phyloP scores from a whole-genome alignment of 2,797 vertebrate species.

The Dicrostonyx torquatus region DNA sequence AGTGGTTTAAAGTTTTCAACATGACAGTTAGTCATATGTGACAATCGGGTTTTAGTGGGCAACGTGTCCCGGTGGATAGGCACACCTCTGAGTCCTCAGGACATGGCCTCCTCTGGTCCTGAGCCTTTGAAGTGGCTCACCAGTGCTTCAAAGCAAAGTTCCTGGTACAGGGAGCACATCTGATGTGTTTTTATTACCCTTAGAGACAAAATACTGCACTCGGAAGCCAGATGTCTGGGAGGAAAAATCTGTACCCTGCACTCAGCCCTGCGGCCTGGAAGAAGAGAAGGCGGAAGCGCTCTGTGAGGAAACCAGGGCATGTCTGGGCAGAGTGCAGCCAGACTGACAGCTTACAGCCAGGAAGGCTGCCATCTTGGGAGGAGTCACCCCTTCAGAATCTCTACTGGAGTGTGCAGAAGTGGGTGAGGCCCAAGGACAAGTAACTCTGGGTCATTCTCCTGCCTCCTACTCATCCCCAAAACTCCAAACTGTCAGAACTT shows the following conservation, averaged over 20 bases:
- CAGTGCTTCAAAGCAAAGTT: conserved; percentile 71
- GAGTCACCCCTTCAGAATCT: not conserved
- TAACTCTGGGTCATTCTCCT: not conserved
- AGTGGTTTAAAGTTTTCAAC: not conserved
- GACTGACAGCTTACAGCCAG: not conserved
- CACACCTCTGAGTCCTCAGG: not conserved
- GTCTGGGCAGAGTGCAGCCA: conserved; percentile 12
- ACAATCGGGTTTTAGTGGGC: not conserved
- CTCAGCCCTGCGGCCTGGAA: conserved; percentile 72
- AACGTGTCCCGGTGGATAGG: not conserved
- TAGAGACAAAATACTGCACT: conserved; percentile 68
- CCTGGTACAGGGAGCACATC: conserved; percentile 73
- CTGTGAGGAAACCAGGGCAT: not conserved
- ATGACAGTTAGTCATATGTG: not conserved
- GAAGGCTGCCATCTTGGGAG: not conserved
- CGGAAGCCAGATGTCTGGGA: conserved; percentile 68
- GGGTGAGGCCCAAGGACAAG: not conserved
- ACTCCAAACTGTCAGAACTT: not conserved
- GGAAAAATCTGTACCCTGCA: conserved; percentile 57
- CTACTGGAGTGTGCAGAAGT: not conserved
- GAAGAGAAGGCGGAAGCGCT: conserved; percentile 43
- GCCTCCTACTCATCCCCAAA: not conserved
- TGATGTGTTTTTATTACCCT: conserved; percentile 75
- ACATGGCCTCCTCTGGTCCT: not conserved
- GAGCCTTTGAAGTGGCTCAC: conserved; percentile 66